Evolutionary conservation across 1,140 invertebrate genomes (phyloP), one percentile per base, ranked within the genome.

Genomic region (Drosophila insularis): DNA sequence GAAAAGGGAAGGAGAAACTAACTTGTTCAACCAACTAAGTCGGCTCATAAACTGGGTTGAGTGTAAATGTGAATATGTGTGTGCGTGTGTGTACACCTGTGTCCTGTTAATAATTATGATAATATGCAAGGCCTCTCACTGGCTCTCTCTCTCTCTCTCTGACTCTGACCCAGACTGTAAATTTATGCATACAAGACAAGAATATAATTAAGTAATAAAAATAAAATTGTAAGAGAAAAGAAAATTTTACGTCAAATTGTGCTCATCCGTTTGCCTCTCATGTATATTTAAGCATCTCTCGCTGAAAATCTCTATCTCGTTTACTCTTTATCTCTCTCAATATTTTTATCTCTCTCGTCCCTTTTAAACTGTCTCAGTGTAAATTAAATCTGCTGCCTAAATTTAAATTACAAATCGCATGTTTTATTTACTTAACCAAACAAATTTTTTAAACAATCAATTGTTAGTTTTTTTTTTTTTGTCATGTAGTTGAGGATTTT

Each of bases 111-210:
- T 89, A 87, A 87, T 89, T 87, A 89, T 87, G 78, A 61, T 81
- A 81, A 85, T 85, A 78, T 62, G 50, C 78, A 69, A 19, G 78
- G 70, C 64, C 78, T 62, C 39, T 27, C n/a, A n/a, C 56, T 27
- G n/a, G n/a, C 17, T 23, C 58, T 64, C 55, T 37, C 13, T 50
- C 39, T 58, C 0, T 23, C 63, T 58, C 31, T 54, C 46, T 23
- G 27, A 27, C 62, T 27, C 5, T 53, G 54, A 59, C 56, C 61
- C 80, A 50, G 75, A 77, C 62, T 87, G 69, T 62, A 72, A 85
- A 85, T 79, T 86, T 87, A 79, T 86, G 81, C 81, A 86, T 76
- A 76, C 82, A 79, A 86, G 66, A 82, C 75, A 65, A 70, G 72
- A 76, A 69, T 71, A 81, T 79, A 87, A 86, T 86, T 81, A 81